These are phyloP conservation scores for Spodoptera picta DNA, from an alignment of 2,888 invertebrate species.

Conservation along the genomic window DNA sequence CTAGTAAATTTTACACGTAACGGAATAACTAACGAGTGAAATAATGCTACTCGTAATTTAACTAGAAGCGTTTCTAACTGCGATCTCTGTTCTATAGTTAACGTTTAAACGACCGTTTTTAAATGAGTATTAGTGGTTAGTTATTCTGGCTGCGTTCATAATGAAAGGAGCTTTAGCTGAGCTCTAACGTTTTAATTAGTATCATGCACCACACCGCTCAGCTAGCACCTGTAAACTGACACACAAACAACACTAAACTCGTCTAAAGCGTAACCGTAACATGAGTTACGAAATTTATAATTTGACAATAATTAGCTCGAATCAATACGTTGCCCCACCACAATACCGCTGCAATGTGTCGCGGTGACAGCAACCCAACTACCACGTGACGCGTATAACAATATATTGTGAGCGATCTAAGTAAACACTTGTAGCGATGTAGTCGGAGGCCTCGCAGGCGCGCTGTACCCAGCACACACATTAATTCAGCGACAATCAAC, in stretches of 20 bases:
- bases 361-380: neutral
- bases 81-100: constrained; percentile 25
- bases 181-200: neutral
- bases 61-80: constrained; percentile 30
- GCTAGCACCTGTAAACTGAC: too few species aligned
- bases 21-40: constrained; percentile 75
- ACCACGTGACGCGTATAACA: neutral
- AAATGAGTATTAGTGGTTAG: constrained; percentile 17
- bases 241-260: too few species aligned
- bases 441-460: neutral
- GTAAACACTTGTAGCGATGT: constrained; percentile 2
- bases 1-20: constrained; percentile 77
- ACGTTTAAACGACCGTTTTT: constrained; percentile 27
- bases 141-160: constrained; percentile 17
- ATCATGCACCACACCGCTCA: too few species aligned
- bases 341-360: too few species aligned
- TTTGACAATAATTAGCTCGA: neutral
- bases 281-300: too few species aligned
- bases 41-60: constrained; percentile 56
- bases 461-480: constrained; percentile 32
- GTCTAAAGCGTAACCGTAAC: too few species aligned
- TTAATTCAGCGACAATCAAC: constrained; percentile 56
- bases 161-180: neutral
- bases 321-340: neutral
- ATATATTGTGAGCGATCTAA: constrained; percentile 1